phyloP scores from a whole-genome alignment of 1,140 invertebrate genomes.

The Leucophenga varia region DNA sequence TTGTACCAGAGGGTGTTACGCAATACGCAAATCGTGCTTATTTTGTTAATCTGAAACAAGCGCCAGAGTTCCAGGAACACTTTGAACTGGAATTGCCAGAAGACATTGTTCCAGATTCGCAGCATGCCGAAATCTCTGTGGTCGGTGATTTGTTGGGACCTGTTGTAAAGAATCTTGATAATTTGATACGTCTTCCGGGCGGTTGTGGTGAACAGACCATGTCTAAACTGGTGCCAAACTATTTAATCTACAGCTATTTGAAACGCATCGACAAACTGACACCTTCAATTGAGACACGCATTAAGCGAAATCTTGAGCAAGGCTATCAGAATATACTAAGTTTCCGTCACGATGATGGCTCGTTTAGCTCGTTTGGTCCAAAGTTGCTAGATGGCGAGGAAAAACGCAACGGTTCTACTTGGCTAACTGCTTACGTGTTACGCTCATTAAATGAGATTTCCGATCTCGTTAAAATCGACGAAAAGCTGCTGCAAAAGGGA shows the following conservation, averaged over 20 bases:
- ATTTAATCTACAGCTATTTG: slow-evolving; percentile 79
- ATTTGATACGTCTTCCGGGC: slow-evolving; percentile 78
- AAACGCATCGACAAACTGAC: slow-evolving; percentile 47
- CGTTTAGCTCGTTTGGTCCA: slow-evolving; percentile 89
- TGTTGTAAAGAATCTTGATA: slow-evolving; percentile 72
- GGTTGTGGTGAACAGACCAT: slow-evolving; percentile 96
- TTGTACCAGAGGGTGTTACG: slow-evolving; percentile 78
- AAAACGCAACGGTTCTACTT: slow-evolving; percentile 76
- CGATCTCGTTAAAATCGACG: slow-evolving; percentile 77
- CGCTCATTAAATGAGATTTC: slow-evolving; percentile 83
- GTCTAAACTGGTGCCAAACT: slow-evolving; percentile 87
- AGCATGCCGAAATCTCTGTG: slow-evolving; percentile 70
- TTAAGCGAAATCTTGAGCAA: slow-evolving; percentile 75
- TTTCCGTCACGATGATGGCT: slow-evolving; percentile 85
- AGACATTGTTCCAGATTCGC: slow-evolving; percentile 70
- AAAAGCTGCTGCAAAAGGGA: slow-evolving; percentile 69
- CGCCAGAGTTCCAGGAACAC: slow-evolving; percentile 60
- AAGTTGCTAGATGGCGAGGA: slow-evolving; percentile 38
- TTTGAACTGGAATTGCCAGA: slow-evolving; percentile 70
- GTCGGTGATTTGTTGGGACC: slow-evolving; percentile 78
- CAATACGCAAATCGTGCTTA: slow-evolving; percentile 76
- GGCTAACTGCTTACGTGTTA: slow-evolving; percentile 92
- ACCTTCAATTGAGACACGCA: slow-evolving; percentile 67
- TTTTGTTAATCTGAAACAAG: slow-evolving; percentile 72
- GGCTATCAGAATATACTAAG: slow-evolving; percentile 94